Evolutionary conservation across 2,888 invertebrate genomes (phyloP), one percentile per base, ranked within the genome.

Genomic region (Lottia gigantea): DNA sequence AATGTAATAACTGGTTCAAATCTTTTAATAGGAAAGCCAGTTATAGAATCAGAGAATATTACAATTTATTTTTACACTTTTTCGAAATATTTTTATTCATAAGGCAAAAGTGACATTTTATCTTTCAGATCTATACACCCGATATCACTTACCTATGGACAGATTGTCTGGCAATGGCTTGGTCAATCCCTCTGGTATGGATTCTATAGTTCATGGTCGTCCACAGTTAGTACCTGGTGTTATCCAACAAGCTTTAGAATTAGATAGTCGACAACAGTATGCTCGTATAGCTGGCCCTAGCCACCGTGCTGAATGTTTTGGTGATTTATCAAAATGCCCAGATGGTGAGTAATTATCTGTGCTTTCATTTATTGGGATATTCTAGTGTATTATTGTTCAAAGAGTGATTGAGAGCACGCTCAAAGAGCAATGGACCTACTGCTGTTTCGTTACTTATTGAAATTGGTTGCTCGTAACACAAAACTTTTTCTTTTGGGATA

Each of bases 81-180:
- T 40, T 40, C 6, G 7, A 40, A 15, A 55, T 49, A 16, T 16
- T 40, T 31, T 40, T 19, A 26, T n/a, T 63, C 49, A n/a, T n/a
- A n/a, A n/a, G n/a, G n/a, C n/a, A n/a, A n/a, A n/a, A n/a, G 49
- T 62, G 14, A 15, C 26, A n/a, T 46, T 65, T 45, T 64, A 66
- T 72, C 15, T 76, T 76, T 46, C 83, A 85, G 84, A 80, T 70
- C 62, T 71, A 1, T 74, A 75, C 61, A 82, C 79, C 8, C 77
- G 80, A 64, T 88, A 88, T 76, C 76, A 80, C 45, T 76, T 88
- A 15, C 87, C 88, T 0, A 86, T 87, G 85, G 87, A 88, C 77
- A 62, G 67, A 0, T 71, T 86, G 19, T 62, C 71, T 7, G 79
- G 78, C 0, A 74, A 70, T 31, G 76, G 75, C 4, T 64, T 86